phyloP scores from a whole-genome alignment of 30 jellyfish, hydroid and myxozoan species.

The Pseudorhiza aurosa region DNA sequence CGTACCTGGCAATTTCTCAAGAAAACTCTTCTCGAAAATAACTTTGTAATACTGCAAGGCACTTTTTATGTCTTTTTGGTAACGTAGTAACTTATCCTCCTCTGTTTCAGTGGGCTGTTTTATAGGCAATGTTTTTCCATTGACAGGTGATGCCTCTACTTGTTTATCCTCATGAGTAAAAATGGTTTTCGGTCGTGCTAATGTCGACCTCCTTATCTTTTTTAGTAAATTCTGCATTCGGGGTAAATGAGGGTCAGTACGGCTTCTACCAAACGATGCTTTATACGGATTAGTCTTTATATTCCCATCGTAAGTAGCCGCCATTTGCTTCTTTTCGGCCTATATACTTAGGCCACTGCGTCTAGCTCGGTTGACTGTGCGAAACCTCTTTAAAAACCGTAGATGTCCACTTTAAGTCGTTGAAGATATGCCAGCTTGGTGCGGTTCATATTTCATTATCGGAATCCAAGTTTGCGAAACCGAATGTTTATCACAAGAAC shows the following conservation, averaged over 20 bases:
- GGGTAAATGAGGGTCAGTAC: constrained; percentile 43
- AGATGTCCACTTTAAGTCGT: constrained; percentile 30
- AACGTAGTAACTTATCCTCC: constrained; percentile 75
- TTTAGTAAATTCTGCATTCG: constrained; percentile 70
- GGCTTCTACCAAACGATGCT: constrained; percentile 25
- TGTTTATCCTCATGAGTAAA: constrained; percentile 53
- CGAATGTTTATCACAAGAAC: no score
- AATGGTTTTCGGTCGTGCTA: constrained; percentile 54
- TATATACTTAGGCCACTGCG: constrained; percentile 50
- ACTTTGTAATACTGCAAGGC: constrained; percentile 97
- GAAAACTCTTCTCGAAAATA: constrained; percentile 82
- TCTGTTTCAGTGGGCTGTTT: constrained; percentile 54
- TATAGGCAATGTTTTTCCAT: constrained; percentile 24
- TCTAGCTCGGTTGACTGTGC: constrained; percentile 2
- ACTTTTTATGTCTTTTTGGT: constrained; percentile 94
- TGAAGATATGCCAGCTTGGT: no score
- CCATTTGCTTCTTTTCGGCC: constrained; percentile 61
- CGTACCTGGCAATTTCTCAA: constrained; percentile 96
- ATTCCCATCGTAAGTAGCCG: constrained; percentile 64
- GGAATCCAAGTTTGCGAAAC: no score
- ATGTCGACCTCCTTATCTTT: constrained; percentile 66
- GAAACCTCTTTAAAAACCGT: constrained; percentile 12
- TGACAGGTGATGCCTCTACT: constrained; percentile 54
- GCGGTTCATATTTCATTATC: no score
- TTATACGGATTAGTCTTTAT: constrained; percentile 27